Conservation (phyloP, 2,113 vertebrate genomes). For the Neodontobutis hainanensis region DNA sequence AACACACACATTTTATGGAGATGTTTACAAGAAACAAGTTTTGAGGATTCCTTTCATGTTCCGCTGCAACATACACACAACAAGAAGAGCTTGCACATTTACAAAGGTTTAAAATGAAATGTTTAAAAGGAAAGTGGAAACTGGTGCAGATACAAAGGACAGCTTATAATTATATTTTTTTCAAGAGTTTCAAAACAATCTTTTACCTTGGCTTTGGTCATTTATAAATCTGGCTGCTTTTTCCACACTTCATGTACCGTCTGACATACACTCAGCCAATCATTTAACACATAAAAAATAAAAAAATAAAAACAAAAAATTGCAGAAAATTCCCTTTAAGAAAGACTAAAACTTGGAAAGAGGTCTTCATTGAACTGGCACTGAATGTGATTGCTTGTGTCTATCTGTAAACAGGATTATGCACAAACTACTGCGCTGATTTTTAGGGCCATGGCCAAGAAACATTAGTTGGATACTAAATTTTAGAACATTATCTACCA, state of each 20-base stretch:
- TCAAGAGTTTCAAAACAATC: neutral
- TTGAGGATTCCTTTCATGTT: conserved; percentile 7
- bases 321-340: conserved; percentile 6
- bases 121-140: neutral
- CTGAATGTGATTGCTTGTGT: neutral
- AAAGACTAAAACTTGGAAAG: neutral
- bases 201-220: neutral
- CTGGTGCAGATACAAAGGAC: neutral
- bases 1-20: conserved; percentile 40
- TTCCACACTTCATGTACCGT: neutral
- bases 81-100: conserved; percentile 15
- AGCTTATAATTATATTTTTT: neutral
- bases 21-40: conserved; percentile 43
- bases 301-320: too few relatives aligned
- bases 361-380: neutral
- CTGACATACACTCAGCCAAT: conserved; percentile 4
- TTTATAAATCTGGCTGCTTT: neutral
- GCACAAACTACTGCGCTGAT: neutral
- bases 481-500: neutral
- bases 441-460: neutral
- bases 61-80: conserved; percentile 7
- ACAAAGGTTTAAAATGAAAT: neutral
- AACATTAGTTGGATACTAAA: neutral
- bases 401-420: conserved; percentile 6
- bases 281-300: conserved; percentile 10